Evolutionary conservation across 1,140 invertebrate genomes (phyloP), one percentile per base, ranked within the genome.

Genomic region (Anastatus disparis): DNA sequence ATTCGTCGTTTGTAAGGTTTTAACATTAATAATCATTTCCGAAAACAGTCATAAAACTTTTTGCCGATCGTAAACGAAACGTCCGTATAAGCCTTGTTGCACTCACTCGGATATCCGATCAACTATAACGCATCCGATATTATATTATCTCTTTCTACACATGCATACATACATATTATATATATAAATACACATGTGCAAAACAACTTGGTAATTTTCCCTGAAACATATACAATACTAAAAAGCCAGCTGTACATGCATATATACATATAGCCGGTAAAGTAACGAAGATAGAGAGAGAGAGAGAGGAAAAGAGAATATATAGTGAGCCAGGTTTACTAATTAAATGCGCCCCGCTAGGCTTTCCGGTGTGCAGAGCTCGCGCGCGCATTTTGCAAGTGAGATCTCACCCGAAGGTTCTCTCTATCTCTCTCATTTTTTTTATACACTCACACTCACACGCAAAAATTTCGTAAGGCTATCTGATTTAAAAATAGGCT

Each of bases 341-440:
- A 69, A 69, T 69, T 69, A 69, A 69, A 61, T 61, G 58, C 67
- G 58, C 58, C 58, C 67, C 67, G 50, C 38, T 38, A 56, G 50
- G 50, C 66, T 55, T 70, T 70, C 67, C 67, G 58, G 58, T 63
- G 44, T 20, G 42, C 26, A 29, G 20, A 22, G 20, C 24, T n/a
- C n/a, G n/a, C 48, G 1, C 27, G 27, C 61, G 13, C 26, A 68
- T 68, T 68, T 68, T n/a, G 65, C 55, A 42, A 53, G 42, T 24
- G 66, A 46, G 66, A 66, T 56, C 15, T 17, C 40, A 44, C 15
- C 40, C 4, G 31, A n/a, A n/a, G n/a, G n/a, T n/a, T n/a, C n/a
- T n/a, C n/a, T n/a, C n/a, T n/a, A n/a, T n/a, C n/a, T n/a, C n/a
- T n/a, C n/a, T n/a, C n/a, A n/a, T n/a, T n/a, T n/a, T n/a, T n/a